These are phyloP conservation scores for Ia io DNA, from an alignment of 2,113 vertebrate species.

Conservation along the genomic window DNA sequence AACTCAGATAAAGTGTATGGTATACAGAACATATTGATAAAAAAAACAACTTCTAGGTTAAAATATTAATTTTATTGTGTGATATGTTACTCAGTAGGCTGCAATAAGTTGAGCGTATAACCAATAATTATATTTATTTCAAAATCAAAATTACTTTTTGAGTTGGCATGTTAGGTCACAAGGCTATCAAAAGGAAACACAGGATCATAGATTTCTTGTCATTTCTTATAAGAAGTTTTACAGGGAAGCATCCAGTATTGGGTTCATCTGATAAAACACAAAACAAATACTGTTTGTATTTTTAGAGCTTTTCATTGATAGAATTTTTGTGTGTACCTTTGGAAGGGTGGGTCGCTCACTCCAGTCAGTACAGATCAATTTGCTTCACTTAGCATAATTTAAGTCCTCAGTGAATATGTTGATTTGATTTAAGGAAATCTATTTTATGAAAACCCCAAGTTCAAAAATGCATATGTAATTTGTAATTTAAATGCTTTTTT, in stretches of 20 bases:
- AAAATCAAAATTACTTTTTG: conserved; percentile 23
- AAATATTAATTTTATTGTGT: neutral
- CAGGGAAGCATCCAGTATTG: neutral
- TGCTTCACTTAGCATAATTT: neutral
- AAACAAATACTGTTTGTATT: neutral
- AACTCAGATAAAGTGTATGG: neutral
- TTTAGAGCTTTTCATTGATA: neutral
- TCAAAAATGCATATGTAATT: neutral
- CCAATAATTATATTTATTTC: conserved; percentile 15
- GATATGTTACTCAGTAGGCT: neutral
- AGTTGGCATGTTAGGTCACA: neutral
- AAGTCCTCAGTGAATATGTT: neutral
- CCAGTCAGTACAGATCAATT: neutral
- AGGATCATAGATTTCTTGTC: neutral
- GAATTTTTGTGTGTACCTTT: neutral
- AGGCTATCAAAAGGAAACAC: neutral
- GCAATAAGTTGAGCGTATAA: neutral
- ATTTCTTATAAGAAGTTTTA: neutral
- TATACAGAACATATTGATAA: neutral
- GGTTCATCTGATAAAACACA: neutral
- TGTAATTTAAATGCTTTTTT: neutral
- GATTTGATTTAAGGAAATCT: conserved; percentile 7
- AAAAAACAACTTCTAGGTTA: neutral
- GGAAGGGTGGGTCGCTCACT: neutral
- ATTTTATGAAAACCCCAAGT: neutral